Evolutionary conservation across 2,888 invertebrate species (phyloP).

Genomic region (Nipponacmea schrenckii): DNA sequence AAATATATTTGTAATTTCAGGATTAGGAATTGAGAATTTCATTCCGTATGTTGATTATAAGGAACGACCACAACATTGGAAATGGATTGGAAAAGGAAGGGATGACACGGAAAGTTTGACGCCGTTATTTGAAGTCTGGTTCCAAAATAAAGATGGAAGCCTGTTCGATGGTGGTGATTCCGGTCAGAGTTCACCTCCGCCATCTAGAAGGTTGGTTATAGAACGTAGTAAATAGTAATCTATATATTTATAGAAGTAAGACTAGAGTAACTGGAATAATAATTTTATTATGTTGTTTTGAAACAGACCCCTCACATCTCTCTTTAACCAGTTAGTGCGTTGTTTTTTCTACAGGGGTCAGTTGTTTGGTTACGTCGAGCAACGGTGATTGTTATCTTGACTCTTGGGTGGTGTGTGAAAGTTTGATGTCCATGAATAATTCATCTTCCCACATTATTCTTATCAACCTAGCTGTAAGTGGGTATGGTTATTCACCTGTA

Average conservation of each 20-base stretch:
- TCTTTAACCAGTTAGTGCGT: no score
- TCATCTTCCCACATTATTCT: no score
- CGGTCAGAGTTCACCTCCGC: constrained; percentile 65
- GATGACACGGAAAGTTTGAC: constrained; percentile 85
- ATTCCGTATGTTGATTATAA: constrained; percentile 90
- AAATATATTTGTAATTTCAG: constrained; percentile 53
- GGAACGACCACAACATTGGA: constrained; percentile 74
- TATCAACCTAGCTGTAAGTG: no score
- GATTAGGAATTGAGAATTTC: constrained; percentile 82
- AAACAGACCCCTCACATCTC: no score
- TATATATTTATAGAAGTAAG: neutral
- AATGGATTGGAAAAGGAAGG: constrained; percentile 94
- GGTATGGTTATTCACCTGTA: no score
- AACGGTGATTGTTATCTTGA: no score
- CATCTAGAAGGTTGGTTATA: constrained; percentile 63
- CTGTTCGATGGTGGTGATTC: constrained; percentile 50
- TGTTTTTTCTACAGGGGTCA: no score
- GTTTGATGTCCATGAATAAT: no score
- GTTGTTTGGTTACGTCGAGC: no score
- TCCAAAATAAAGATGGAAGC: constrained; percentile 68
- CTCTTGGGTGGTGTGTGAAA: no score
- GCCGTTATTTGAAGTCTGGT: constrained; percentile 83
- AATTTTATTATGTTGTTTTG: no score
- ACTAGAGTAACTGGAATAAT: neutral
- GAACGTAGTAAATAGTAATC: neutral